A percentile compares a stretch with the other conserved stretches of the same genome.
phyloP scores from a whole-genome alignment of 1,140 invertebrate species.

The Sminthurinus signatus region DNA sequence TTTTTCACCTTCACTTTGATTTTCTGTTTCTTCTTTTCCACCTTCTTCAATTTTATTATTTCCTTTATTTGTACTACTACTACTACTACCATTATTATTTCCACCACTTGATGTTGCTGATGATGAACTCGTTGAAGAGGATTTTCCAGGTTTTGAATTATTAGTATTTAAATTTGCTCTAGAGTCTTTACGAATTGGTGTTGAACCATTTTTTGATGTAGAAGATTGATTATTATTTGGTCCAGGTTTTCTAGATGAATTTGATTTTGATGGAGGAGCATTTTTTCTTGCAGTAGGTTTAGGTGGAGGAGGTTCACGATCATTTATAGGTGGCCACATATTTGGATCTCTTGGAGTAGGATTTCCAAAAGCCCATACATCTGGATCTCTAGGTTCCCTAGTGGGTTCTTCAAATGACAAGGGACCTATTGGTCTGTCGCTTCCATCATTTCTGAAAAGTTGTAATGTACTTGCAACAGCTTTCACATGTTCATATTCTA shows the following conservation, averaged over 20 bases:
- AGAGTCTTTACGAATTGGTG: not conserved
- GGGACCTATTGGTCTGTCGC: conserved; percentile 29
- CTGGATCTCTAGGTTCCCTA: conserved; percentile 47
- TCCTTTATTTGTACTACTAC: too few species aligned
- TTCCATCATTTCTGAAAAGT: conserved; percentile 56
- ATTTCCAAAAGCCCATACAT: conserved; percentile 43
- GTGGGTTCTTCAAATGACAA: conserved; percentile 57
- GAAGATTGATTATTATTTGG: too few species aligned
- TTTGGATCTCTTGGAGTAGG: conserved; percentile 51
- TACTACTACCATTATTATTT: not conserved
- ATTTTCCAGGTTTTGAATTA: conserved; percentile 5
- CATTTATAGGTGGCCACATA: conserved; percentile 59
- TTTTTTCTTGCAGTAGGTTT: too few species aligned
- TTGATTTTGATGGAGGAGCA: too few species aligned
- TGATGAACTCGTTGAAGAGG: too few species aligned
- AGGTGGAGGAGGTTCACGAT: too few species aligned
- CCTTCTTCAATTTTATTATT: conserved; percentile 15
- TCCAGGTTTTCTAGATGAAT: not conserved
- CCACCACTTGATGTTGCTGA: too few species aligned
- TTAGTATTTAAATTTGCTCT: not conserved
- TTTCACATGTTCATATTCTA: conserved; percentile 88
- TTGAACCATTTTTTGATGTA: not conserved
- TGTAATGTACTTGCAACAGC: conserved; percentile 63
- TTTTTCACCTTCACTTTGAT: conserved; percentile 55
- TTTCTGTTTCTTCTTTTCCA: conserved; percentile 42